A percentile compares a stretch with the other conserved stretches of the same genome.
These are phyloP conservation scores for Eucidaris tribuloides DNA, from an alignment of 35 echinoderm and acorn worm genomes.

Conservation along the genomic window DNA sequence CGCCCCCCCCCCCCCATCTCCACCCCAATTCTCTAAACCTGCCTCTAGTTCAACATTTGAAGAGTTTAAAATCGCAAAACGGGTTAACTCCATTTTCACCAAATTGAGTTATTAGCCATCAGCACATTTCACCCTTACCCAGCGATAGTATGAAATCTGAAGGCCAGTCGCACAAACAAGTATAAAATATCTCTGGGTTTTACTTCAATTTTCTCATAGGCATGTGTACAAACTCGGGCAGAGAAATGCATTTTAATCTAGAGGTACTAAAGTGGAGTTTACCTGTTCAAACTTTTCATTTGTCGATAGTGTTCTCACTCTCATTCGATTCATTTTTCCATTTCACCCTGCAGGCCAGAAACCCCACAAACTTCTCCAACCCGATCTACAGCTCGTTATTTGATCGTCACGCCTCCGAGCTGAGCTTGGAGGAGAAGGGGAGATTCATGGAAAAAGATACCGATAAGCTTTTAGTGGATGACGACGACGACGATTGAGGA, in stretches of 20 bases:
- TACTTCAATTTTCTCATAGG: neutral
- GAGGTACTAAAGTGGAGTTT: neutral
- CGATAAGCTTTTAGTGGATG: neutral
- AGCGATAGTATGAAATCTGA: too few relatives aligned
- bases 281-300: neutral
- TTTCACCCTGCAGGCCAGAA: neutral
- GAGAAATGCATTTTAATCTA: neutral
- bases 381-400: neutral
- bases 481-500: neutral
- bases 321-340: neutral
- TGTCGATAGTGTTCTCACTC: neutral
- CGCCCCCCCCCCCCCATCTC: too few relatives aligned
- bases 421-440: neutral
- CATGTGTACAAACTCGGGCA: too few relatives aligned
- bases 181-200: neutral
- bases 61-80: too few relatives aligned
- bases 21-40: too few relatives aligned
- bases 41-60: too few relatives aligned
- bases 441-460: neutral
- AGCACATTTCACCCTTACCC: too few relatives aligned
- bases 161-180: too few relatives aligned
- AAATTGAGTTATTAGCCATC: too few relatives aligned
- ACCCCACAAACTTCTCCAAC: slow-evolving; percentile 14
- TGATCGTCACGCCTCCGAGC: neutral
- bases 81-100: too few relatives aligned